Evolutionary conservation across 2,113 vertebrate genomes (phyloP).

Genomic region (Istiophorus platypterus): DNA sequence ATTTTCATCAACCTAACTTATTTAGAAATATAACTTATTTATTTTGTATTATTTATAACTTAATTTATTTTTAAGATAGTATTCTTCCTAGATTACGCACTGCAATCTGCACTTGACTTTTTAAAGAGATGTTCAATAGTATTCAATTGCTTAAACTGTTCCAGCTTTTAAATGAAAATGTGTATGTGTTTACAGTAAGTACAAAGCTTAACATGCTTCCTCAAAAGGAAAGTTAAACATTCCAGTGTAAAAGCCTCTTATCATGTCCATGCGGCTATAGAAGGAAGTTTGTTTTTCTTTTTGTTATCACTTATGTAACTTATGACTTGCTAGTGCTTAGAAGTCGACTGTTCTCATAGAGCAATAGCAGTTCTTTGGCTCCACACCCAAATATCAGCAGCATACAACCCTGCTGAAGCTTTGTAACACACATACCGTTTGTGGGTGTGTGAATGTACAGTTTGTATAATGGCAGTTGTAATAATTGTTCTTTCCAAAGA

Average conservation of each 20-base stretch:
- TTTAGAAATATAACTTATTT: constrained; percentile 53
- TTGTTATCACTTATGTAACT: constrained; percentile 60
- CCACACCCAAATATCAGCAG: constrained; percentile 45
- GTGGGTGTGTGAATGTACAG: constrained; percentile 32
- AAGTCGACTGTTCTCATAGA: constrained; percentile 57
- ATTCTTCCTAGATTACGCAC: constrained; percentile 48
- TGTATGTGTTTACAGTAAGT: constrained; percentile 59
- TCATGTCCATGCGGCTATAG: constrained; percentile 35
- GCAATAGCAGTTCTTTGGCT: constrained; percentile 54
- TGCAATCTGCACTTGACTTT: constrained; percentile 51
- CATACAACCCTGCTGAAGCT: constrained; percentile 7
- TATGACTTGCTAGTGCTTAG: constrained; percentile 19
- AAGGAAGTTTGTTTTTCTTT: constrained; percentile 65
- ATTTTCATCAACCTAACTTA: constrained; percentile 37
- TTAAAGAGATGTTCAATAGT: constrained; percentile 55
- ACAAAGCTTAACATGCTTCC: constrained; percentile 29
- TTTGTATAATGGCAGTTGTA: constrained; percentile 27
- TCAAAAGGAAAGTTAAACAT: constrained; percentile 56
- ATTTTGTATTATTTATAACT: constrained; percentile 73
- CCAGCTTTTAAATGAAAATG: constrained; percentile 24
- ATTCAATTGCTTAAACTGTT: constrained; percentile 35
- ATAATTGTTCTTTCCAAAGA: constrained; percentile 41
- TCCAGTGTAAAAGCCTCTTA: constrained; percentile 57
- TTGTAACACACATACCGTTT: constrained; percentile 12
- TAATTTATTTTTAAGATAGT: constrained; percentile 61